A percentile compares a stretch with the other conserved stretches of the same genome.
These are phyloP conservation scores for Pyrrhura leucotis DNA, from an alignment of 2,797 vertebrate genomes.

Conservation along the genomic window DNA sequence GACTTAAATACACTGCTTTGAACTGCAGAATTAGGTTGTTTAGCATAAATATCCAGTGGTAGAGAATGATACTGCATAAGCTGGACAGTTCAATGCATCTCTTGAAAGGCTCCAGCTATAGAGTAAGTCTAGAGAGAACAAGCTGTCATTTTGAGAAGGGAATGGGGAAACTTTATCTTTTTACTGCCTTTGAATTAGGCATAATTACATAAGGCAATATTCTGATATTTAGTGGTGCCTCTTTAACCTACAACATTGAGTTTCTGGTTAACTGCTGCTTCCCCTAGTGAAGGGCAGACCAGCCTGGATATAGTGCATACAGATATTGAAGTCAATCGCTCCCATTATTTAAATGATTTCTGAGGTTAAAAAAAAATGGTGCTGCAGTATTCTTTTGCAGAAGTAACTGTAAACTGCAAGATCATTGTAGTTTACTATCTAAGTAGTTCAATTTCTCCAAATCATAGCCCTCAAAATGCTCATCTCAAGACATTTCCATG, in stretches of 20 bases:
- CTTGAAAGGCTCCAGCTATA: not conserved
- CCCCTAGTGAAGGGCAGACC: not conserved
- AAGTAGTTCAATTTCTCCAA: not conserved
- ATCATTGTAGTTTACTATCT: not conserved
- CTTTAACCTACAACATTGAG: not conserved
- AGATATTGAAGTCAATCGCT: not conserved
- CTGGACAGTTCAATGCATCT: not conserved
- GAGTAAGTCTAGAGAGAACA: not conserved
- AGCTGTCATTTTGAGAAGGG: not conserved
- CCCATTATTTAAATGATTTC: not conserved
- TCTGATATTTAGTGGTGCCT: not conserved
- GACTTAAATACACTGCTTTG: not conserved
- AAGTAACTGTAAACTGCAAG: not conserved
- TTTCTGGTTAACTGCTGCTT: not conserved
- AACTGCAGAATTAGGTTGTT: not conserved
- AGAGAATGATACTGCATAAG: not conserved
- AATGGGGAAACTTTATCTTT: not conserved
- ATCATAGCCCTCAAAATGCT: not conserved
- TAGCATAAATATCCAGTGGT: not conserved
- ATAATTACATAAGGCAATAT: not conserved
- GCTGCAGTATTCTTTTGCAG: not conserved
- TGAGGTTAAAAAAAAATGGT: not conserved
- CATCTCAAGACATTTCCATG: not conserved
- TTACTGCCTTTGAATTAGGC: not conserved
- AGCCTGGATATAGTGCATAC: not conserved